Base-by-base conservation (phyloP, 2,888 invertebrate species). In the Lingula anatina region DNA sequence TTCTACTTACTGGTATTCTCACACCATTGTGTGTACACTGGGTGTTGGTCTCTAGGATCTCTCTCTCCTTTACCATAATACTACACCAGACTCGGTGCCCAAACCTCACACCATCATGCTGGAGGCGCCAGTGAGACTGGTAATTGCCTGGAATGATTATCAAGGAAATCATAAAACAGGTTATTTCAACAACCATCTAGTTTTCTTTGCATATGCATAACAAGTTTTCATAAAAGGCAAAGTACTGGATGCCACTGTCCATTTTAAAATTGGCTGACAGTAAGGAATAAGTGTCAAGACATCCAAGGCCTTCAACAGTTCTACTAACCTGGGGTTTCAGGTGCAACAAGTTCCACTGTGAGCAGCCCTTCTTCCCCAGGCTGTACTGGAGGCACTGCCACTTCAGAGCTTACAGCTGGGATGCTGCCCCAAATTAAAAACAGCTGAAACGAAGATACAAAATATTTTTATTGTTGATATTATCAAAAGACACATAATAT, bases 1-100 rank as follows among this genome's bases (percentile, higher is more conserved):
- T n/a, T n/a, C n/a, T n/a, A n/a, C n/a, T n/a, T n/a, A n/a, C n/a
- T n/a, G n/a, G n/a, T n/a, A n/a, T n/a, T n/a, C n/a, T n/a, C n/a
- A n/a, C n/a, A n/a, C n/a, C n/a, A n/a, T n/a, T n/a, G n/a, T n/a
- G n/a, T n/a, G n/a, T n/a, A n/a, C n/a, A n/a, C n/a, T n/a, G n/a
- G n/a, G n/a, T n/a, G n/a, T n/a, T n/a, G n/a, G n/a, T n/a, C n/a
- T 63, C 65, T 42, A 61, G 51, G 36, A 55, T 51, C 41, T 59
- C 59, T 44, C 60, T 56, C 9, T 60, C 55, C 31, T 57, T 61
- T 4, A 75, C 75, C 35, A 60, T 44, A 41, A 76, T 68, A 31
- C 60, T 65, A 55, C 75, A 75, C 71, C 71, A 73, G 25, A 77
- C 61, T 37, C 69, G 57, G 53, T 67, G 66, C n/a, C 76, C 76